Conservation (phyloP, 2,113 vertebrate genomes). For the Alligator mississippiensis region DNA sequence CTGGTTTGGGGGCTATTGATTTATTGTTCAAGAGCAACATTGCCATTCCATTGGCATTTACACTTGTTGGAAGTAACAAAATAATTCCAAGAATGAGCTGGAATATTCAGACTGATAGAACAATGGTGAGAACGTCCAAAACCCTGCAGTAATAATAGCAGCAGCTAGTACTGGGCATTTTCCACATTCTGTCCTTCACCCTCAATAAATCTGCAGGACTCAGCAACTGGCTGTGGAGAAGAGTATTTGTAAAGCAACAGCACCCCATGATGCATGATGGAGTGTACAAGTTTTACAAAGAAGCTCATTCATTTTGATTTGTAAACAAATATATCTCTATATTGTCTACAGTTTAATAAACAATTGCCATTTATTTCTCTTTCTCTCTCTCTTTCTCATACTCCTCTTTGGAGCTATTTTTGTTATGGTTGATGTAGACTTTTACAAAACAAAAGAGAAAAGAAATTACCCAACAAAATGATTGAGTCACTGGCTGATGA, state of each 20-base stretch:
- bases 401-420: background rate
- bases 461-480: background rate
- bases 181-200: background rate
- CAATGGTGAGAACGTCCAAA: background rate
- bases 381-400: background rate
- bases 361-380: background rate
- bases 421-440: constrained; percentile 19
- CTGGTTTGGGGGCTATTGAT: constrained; percentile 39
- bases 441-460: constrained; percentile 13
- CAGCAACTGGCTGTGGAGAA: background rate
- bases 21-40: constrained; percentile 44
- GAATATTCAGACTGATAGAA: constrained; percentile 40
- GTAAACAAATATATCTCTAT: background rate
- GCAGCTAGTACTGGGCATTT: background rate
- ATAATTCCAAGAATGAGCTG: constrained; percentile 52
- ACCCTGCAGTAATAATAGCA: constrained; percentile 20
- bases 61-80: constrained; percentile 5
- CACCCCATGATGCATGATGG: constrained; percentile 2
- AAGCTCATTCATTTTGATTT: constrained; percentile 1
- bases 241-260: constrained; percentile 26
- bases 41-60: constrained; percentile 35
- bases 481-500: constrained; percentile 27
- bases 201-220: background rate
- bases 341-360: constrained; percentile 1
- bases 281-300: constrained; percentile 20